These are phyloP conservation scores for Cepaea nemoralis DNA, from an alignment of 1,140 invertebrate species.

Conservation along the genomic window DNA sequence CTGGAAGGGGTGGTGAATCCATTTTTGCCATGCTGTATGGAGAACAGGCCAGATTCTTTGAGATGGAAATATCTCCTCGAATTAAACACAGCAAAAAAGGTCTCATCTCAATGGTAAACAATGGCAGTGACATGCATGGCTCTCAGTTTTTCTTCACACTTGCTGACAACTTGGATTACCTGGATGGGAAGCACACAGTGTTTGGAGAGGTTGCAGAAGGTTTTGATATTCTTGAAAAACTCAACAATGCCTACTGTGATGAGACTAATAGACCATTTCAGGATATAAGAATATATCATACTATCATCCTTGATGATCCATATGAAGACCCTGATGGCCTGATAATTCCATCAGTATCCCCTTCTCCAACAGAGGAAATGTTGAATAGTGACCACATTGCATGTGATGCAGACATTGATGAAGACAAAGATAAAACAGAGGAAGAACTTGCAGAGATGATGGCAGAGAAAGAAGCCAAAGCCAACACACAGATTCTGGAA, in stretches of 20 bases:
- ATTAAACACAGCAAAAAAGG: slow-evolving; percentile 91
- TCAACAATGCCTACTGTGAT: slow-evolving; percentile 97
- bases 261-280: slow-evolving; percentile 90
- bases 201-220: slow-evolving; percentile 95
- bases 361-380: slow-evolving; percentile 86
- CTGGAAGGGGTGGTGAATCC: no score
- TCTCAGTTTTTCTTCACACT: slow-evolving; percentile 98
- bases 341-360: slow-evolving; percentile 85
- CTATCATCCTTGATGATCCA: slow-evolving; percentile 95
- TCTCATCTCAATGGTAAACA: slow-evolving; percentile 95
- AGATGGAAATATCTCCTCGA: slow-evolving; percentile 89
- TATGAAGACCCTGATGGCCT: slow-evolving; percentile 89
- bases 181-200: slow-evolving; percentile 93
- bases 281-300: slow-evolving; percentile 97
- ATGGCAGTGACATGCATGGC: slow-evolving; percentile 91
- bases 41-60: slow-evolving; percentile 90
- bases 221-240: slow-evolving; percentile 85
- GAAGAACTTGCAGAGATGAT: slow-evolving; percentile 90
- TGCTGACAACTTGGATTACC: slow-evolving; percentile 87
- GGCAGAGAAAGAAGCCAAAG: slow-evolving; percentile 93
- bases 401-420: slow-evolving; percentile 94
- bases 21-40: no score
- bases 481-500: slow-evolving; percentile 96
- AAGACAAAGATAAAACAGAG: slow-evolving; percentile 85
- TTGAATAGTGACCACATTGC: slow-evolving; percentile 75